Evolutionary conservation across 2,888 invertebrate genomes (phyloP).

Genomic region (Antheraea yamamai): DNA sequence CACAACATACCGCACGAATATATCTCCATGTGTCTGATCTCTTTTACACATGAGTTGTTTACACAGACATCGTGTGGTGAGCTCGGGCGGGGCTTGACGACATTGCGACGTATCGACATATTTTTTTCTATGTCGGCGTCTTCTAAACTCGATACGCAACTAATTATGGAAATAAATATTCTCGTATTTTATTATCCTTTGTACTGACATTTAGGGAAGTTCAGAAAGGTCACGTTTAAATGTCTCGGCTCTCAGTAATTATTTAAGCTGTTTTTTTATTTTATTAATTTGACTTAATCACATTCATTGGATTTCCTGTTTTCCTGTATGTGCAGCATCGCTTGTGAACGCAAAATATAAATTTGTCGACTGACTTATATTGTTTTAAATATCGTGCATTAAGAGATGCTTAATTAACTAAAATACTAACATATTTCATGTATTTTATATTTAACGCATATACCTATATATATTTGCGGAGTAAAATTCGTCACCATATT

Average conservation of each 20-base stretch:
- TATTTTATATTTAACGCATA: not conserved
- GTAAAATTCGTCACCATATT: not conserved
- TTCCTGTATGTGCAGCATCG: conserved; percentile 1
- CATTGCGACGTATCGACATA: conserved; percentile 62
- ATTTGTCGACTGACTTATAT: not conserved
- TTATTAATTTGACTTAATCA: not conserved
- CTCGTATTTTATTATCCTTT: conserved; percentile 66
- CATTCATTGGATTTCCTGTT: conserved; percentile 8
- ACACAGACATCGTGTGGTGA: conserved; percentile 58
- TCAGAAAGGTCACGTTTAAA: conserved; percentile 55
- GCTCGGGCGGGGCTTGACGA: conserved; percentile 17
- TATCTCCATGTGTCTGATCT: not conserved
- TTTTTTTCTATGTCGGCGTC: conserved; percentile 66
- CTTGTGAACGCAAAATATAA: not conserved
- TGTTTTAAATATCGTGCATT: not conserved
- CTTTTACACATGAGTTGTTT: conserved; percentile 61
- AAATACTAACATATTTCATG: not conserved
- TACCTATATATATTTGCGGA: not conserved
- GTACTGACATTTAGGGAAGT: conserved; percentile 53
- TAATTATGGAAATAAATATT: conserved; percentile 80
- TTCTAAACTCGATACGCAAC: conserved; percentile 62
- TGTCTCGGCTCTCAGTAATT: conserved; percentile 26
- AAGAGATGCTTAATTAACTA: not conserved
- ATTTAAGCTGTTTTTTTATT: not conserved
- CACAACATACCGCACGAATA: not conserved